Evolutionary conservation across 2,113 vertebrate genomes (phyloP).

Genomic region (Thunnus thynnus): DNA sequence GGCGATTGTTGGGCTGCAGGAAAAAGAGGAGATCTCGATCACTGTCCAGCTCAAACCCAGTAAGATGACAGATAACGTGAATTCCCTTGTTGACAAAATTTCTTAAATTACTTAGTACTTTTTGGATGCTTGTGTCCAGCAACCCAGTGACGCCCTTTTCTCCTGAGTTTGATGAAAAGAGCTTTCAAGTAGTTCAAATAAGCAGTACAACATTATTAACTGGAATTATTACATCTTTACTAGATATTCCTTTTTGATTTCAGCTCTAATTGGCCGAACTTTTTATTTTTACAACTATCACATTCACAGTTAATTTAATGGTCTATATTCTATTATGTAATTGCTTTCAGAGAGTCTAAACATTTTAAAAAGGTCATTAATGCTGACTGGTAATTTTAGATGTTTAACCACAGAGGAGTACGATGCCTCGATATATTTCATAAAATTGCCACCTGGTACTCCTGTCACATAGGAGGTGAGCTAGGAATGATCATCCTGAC

Average conservation of each 20-base stretch:
- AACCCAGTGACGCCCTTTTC: neutral
- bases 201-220: no score
- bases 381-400: neutral
- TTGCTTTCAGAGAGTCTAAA: neutral
- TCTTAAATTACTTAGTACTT: neutral
- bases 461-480: no score
- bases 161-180: no score
- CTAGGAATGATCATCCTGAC: no score
- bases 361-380: neutral
- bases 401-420: neutral
- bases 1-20: conserved; percentile 90
- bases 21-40: neutral
- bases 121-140: neutral
- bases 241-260: neutral
- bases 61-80: neutral
- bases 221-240: neutral
- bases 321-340: neutral
- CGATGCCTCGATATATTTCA: neutral
- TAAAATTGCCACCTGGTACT: no score
- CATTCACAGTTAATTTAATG: neutral
- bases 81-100: neutral
- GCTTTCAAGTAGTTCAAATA: no score
- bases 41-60: neutral
- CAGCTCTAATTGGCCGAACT: no score
- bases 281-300: neutral